Evolutionary conservation across 2,888 invertebrate genomes (phyloP), one percentile per base, ranked within the genome.

Genomic region (Cataglyphis rosenhaueri): DNA sequence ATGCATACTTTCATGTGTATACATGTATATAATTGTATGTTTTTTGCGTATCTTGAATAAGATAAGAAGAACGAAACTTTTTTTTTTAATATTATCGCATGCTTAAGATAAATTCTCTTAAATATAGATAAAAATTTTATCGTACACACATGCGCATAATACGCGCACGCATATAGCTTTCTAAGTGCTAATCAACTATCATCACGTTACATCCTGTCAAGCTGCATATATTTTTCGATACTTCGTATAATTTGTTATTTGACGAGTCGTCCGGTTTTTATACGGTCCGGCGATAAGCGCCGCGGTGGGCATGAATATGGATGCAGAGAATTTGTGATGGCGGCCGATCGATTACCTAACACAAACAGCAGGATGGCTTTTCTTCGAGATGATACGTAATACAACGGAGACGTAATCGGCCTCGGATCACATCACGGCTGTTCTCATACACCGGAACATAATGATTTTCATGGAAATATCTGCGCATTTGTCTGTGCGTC

Each of bases 321-420:
- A 85, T 87, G 66, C 44, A 15, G 44, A 57, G 59, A 59, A 70
- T 73, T 59, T 21, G 29, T 41, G 57, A 78, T 64, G 66, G 76
- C 61, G 66, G 44, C 62, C 81, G 61, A 82, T 55, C 64, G 74
- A 75, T 87, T 88, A 88, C 86, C 86, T 87, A 86, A 87, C 84
- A 66, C 73, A 66, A 74, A 83, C 78, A 75, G 62, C 73, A 84
- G 81, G 68, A 86, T 81, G 83, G 73, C 70, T 81, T 87, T 85
- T 85, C 82, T 87, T 65, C 73, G 73, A 86, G 75, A 81, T 64
- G 71, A 84, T 81, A 75, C 57, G 81, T 81, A 85, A 85, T 87
- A 79, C 70, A 59, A 59, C 55, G 44, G 44, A 70, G 44, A 79
- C 78, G 78, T 79, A 79, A 79, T 79, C 59, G 70, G 38, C 59